Conservation (phyloP, 2,797 vertebrate genomes). For the Pelodytes ibericus region DNA sequence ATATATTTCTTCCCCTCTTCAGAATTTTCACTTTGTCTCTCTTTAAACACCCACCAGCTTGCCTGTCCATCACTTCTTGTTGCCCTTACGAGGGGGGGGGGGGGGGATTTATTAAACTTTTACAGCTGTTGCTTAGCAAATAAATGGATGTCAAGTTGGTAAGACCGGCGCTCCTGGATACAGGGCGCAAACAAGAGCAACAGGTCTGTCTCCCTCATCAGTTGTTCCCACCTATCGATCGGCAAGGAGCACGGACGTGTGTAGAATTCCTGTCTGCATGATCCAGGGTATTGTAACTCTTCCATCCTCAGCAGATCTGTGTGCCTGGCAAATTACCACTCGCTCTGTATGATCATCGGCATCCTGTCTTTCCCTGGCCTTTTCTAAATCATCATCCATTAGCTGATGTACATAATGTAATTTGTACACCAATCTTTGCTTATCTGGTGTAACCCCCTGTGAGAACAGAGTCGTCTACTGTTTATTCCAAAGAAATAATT, state of each 20-base stretch:
- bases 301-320: constrained; percentile 8
- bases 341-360: neutral
- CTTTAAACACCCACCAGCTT: neutral
- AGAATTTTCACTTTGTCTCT: neutral
- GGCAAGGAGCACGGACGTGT: constrained; percentile 30
- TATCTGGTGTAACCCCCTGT: neutral
- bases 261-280: constrained; percentile 21
- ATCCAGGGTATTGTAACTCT: neutral
- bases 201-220: constrained; percentile 15
- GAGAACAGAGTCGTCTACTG: too few relatives aligned
- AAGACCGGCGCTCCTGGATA: neutral
- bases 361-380: constrained; percentile 9
- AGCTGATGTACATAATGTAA: neutral
- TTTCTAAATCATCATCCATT: constrained; percentile 4
- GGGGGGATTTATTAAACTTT: neutral
- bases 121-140: neutral
- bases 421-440: neutral
- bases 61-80: neutral
- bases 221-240: constrained; percentile 36
- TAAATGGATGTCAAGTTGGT: constrained; percentile 5
- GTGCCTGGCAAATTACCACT: constrained; percentile 25
- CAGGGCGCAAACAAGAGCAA: constrained; percentile 23
- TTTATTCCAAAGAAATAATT: too few relatives aligned
- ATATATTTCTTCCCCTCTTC: neutral
- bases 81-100: too few relatives aligned